A percentile compares a stretch with the other conserved stretches of the same genome.
These are phyloP conservation scores for Uloborus diversus DNA, from an alignment of 1,140 invertebrate species.

Conservation along the genomic window DNA sequence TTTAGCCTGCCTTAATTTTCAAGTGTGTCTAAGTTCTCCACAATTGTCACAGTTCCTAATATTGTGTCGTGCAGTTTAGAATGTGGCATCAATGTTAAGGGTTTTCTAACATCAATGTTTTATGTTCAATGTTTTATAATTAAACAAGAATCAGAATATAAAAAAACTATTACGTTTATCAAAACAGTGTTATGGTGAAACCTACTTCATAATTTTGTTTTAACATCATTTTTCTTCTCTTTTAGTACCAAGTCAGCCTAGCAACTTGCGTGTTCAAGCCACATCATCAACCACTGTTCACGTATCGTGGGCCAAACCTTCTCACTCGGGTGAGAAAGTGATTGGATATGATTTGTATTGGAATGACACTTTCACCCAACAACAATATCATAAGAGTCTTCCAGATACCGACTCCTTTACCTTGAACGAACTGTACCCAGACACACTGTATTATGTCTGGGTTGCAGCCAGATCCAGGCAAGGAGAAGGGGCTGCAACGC, in stretches of 20 bases:
- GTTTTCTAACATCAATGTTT: too few relatives aligned
- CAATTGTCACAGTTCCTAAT: too few relatives aligned
- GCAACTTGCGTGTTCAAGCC: slow-evolving; percentile 77
- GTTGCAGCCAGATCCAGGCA: slow-evolving; percentile 88
- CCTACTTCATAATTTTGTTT: too few relatives aligned
- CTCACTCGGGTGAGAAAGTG: slow-evolving; percentile 90
- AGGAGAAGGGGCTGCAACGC: slow-evolving; percentile 93
- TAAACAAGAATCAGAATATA: too few relatives aligned
- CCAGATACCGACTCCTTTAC: slow-evolving; percentile 83
- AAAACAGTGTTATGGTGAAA: too few relatives aligned
- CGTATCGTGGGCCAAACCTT: slow-evolving; percentile 88
- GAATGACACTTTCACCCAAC: slow-evolving; percentile 92
- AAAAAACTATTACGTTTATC: too few relatives aligned
- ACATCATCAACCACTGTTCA: slow-evolving; percentile 81
- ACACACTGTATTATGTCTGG: slow-evolving; percentile 96
- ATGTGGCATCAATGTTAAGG: too few relatives aligned
- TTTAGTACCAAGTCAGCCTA: slow-evolving; percentile 89
- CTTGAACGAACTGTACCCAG: slow-evolving; percentile 87
- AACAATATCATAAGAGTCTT: slow-evolving; percentile 76
- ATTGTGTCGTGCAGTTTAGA: too few relatives aligned
- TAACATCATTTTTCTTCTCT: background rate
- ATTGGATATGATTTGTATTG: slow-evolving; percentile 95
- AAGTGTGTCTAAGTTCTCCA: too few relatives aligned
- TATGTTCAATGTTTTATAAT: too few relatives aligned
- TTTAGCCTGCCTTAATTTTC: too few relatives aligned